Conservation (phyloP, 2,113 vertebrate genomes). For the Orientallactaga bullata region DNA sequence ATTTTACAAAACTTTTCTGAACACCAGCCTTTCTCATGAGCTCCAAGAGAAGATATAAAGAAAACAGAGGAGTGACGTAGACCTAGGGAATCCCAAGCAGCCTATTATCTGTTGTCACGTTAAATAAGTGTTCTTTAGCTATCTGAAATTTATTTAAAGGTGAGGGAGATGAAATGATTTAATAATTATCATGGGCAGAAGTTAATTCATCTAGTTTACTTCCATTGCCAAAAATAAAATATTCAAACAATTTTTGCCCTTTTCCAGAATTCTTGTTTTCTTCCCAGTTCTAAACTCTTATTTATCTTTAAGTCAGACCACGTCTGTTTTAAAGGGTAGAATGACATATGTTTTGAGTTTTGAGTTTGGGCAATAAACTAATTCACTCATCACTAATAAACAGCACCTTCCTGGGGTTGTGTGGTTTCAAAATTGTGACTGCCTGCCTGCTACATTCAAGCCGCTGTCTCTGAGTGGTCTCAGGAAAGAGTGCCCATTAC, state of each 20-base stretch:
- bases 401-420: not conserved
- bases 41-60: not conserved
- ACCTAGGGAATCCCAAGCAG: not conserved
- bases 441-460: not conserved
- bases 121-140: not conserved
- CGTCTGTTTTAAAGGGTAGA: not conserved
- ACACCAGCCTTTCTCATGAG: not conserved
- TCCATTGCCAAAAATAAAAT: slow-evolving; percentile 41
- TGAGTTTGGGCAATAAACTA: slow-evolving; percentile 16
- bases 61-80: not conserved
- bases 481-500: not conserved
- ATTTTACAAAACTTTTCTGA: not conserved
- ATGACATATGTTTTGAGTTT: slow-evolving; percentile 5
- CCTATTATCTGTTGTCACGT: not conserved
- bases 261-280: slow-evolving; percentile 22
- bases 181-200: not conserved
- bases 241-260: not conserved
- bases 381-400: slow-evolving; percentile 16
- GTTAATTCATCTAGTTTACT: not conserved
- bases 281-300: not conserved
- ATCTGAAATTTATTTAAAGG: not conserved
- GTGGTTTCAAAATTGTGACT: not conserved
- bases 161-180: not conserved
- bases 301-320: slow-evolving; percentile 28
- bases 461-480: not conserved